Evolutionary conservation across 2,113 vertebrate species (phyloP).

Genomic region (Indicator indicator): DNA sequence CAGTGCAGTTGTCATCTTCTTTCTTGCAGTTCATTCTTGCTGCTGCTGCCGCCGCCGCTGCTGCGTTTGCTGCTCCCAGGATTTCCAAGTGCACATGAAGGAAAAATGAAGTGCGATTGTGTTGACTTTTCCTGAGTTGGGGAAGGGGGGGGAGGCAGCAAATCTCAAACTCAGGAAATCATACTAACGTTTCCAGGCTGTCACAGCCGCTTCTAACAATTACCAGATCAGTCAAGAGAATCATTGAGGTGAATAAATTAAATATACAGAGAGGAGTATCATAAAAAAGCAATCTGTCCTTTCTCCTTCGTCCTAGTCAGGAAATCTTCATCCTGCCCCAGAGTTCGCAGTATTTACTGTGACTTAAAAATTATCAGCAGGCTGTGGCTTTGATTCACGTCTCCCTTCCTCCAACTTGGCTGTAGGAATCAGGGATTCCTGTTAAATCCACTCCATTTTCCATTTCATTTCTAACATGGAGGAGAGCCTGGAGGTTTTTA

Average conservation of each 20-base stretch:
- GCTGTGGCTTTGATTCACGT: not conserved
- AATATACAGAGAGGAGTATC: not conserved
- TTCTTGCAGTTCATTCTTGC: conserved; percentile 74
- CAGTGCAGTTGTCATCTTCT: conserved; percentile 45
- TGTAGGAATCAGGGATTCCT: conserved; percentile 50
- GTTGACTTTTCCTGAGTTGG: conserved; percentile 50
- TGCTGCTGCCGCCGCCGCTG: not conserved
- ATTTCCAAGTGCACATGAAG: conserved; percentile 64
- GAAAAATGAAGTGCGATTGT: conserved; percentile 50
- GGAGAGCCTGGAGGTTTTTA: conserved; percentile 73
- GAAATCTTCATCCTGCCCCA: conserved; percentile 70
- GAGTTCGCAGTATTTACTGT: conserved; percentile 48
- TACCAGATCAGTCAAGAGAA: conserved; percentile 44
- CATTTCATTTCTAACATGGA: conserved; percentile 76
- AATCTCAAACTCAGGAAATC: conserved; percentile 72
- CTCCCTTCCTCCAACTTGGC: conserved; percentile 45
- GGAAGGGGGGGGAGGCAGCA: not conserved
- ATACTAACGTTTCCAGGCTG: conserved; percentile 66
- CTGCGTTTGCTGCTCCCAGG: conserved; percentile 28
- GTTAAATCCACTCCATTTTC: conserved; percentile 73
- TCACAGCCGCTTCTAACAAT: conserved; percentile 55
- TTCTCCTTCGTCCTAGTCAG: conserved; percentile 43
- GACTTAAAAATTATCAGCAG: conserved; percentile 59
- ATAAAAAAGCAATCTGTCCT: not conserved
- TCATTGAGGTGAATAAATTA: conserved; percentile 67